Evolutionary conservation across 2,888 invertebrate genomes (phyloP), one percentile per base, ranked within the genome.

Genomic region (Coenonympha arcania): DNA sequence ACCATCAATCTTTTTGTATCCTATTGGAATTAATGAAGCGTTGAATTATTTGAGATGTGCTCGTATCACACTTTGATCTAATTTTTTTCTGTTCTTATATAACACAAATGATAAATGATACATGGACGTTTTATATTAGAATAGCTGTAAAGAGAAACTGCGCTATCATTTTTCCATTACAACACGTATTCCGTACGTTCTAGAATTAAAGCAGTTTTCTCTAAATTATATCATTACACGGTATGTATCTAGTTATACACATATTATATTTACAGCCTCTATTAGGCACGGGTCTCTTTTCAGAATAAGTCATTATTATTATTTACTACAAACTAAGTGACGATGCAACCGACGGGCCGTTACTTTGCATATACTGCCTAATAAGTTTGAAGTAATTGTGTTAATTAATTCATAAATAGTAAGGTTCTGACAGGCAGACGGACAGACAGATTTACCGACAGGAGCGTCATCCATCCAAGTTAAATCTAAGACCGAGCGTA

Each of bases 81-180:
- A 4, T 39, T 16, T 33, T 39, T 9, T 13, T 11, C 11, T 13
- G 20, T 11, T 11, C 36, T 20, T 36, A 36, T 20, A 11, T 36
- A 36, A 36, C n/a, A 36, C 8, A 11, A 20, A 6, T 13, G 19
- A 36, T 36, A 19, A 6, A 37, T 37, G 22, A 6, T 37, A 22
- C 22, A 22, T n/a, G n/a, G n/a, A n/a, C n/a, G n/a, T 37, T 37
- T 37, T 39, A 24, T 24, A 39, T 15, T 24, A 15, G 24, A 13
- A 9, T 13, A 39, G 37, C 2, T 15, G 22, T 39, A 24, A 43
- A 30, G 31, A 47, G 47, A 47, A 39, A 47, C 43, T 26, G 39
- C 18, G 8, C 11, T 41, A 61, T 61, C 53, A 58, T 56, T 53
- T 57, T 56, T 51, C 50, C 55, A 61, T 61, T 57, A 60, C 52